Evolutionary conservation across 2,888 invertebrate species (phyloP), one percentile per base, ranked within the genome.

Genomic region (Meganola albula): DNA sequence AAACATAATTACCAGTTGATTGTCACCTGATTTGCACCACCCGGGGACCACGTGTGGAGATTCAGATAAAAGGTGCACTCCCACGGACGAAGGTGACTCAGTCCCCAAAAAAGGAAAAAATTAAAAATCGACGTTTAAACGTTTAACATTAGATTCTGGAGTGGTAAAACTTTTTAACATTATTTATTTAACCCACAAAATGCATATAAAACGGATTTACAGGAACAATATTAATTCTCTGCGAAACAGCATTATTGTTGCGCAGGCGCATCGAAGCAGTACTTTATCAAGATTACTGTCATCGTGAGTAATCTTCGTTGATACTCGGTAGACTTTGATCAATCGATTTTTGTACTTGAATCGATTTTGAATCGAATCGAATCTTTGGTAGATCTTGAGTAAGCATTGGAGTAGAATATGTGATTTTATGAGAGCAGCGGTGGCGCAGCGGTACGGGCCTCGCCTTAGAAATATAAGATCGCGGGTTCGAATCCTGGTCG

Each of bases 211-310:
- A 16, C 16, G n/a, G n/a, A n/a, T n/a, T n/a, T n/a, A 16, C 16
- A 16, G 6, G 16, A 16, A 45, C 43, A 53, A 38, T 37, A 53
- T 45, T 40, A 50, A 48, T 45, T 34, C 29, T 29, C 24, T 30
- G 32, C 24, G 44, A 40, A 52, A 40, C 33, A 21, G 32, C 37
- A 40, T 37, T 41, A 44, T 37, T 31, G 35, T 28, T 25, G 36
- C 58, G 55, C 49, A 36, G 25, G 49, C 63, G 58, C 58, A 60
- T 52, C 45, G 53, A 49, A 50, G 48, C 53, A 46, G 39, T 7
- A 40, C 57, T 74, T 73, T 71, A 79, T 80, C 79, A 74, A 77
- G 79, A 80, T 80, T 57, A 65, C 59, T 62, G 74, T 71, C 71
- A 20, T 42, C 43, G 50, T 77, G 74, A 82, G 57, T 78, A 76